Base-by-base conservation (phyloP, 2,888 invertebrate genomes). In the Acanthopleura granulata region DNA sequence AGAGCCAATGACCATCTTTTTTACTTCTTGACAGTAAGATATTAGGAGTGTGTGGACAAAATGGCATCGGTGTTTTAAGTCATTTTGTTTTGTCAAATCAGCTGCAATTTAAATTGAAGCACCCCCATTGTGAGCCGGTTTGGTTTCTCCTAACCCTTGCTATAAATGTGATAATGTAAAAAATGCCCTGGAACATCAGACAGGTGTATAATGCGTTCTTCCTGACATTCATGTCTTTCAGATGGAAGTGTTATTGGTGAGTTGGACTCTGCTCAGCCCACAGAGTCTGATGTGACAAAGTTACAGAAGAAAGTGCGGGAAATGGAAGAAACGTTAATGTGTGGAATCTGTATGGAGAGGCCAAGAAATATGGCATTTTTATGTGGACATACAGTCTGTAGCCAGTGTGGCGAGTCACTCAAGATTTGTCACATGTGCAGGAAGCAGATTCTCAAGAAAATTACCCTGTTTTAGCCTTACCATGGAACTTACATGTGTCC, bases 311-410 rank as follows among this genome's bases (percentile, higher is more conserved):
- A 95, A 91, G 94, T 96, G 77, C 94, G 94, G 66, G 96, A 96
- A 91, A 94, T 96, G 81, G 96, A 96, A 89, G 96, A 96, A 86
- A 94, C 95, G 25, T 94, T 95, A 85, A 94, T 94, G 88, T 96
- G 96, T 87, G 94, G 95, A 75, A 96, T 96, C 83, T 96, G 96
- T 89, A 95, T 96, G 96, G 96, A 96, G 86, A 92, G 95, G 51
- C 93, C 93, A 77, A 92, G 94, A 57, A 95, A 95, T 86, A 94
- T 96, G 27, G 96, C 94, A 29, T 96, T 96, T 89, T 92, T 96
- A n/a, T 96, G 96, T 86, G 96, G 96, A 0, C 96, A 96, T 86
- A 94, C 94, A 29, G 94, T 96, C 18, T 96, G 96, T 89, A 94
- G 94, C 74, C 93, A 93, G 82, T 96, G 96, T 88, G 94, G 96